A percentile compares a stretch with the other conserved stretches of the same genome.
Conservation (phyloP, 2,113 vertebrate genomes). For the Aspidoscelis tigris region DNA sequence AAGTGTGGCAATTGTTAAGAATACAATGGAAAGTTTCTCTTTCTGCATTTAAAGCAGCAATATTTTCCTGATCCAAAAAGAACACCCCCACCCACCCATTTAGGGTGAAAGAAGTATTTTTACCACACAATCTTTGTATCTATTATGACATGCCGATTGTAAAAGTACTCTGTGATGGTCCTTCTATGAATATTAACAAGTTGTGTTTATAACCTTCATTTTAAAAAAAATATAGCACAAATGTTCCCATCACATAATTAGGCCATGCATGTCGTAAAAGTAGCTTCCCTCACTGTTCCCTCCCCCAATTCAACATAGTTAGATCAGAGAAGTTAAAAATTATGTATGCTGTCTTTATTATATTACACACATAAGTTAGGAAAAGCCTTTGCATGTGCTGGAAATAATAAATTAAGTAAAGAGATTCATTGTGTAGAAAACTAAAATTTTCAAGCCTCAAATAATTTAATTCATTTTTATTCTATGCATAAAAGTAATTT, state of each 20-base stretch:
- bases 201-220: slow-evolving; percentile 56
- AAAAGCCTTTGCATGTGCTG: slow-evolving; percentile 60
- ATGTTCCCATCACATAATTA: slow-evolving; percentile 66
- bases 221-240: slow-evolving; percentile 57
- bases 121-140: slow-evolving; percentile 61
- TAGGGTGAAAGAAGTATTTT: slow-evolving; percentile 54
- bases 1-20: slow-evolving; percentile 58
- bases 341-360: slow-evolving; percentile 66
- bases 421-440: slow-evolving; percentile 68
- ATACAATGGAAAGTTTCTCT: slow-evolving; percentile 46
- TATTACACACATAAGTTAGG: slow-evolving; percentile 59
- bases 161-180: slow-evolving; percentile 45
- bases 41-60: slow-evolving; percentile 56
- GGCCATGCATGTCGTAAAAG: slow-evolving; percentile 58
- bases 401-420: slow-evolving; percentile 72
- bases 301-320: slow-evolving; percentile 60
- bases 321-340: slow-evolving; percentile 66
- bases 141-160: slow-evolving; percentile 59
- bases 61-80: slow-evolving; percentile 58
- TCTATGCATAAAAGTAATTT: slow-evolving; percentile 67
- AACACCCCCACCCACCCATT: slow-evolving; percentile 36
- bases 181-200: slow-evolving; percentile 61
- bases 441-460: slow-evolving; percentile 64
- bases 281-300: slow-evolving; percentile 62
- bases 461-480: slow-evolving; percentile 72